Conservation (phyloP, 2,797 vertebrate species). For the Acridotheres tristis region DNA sequence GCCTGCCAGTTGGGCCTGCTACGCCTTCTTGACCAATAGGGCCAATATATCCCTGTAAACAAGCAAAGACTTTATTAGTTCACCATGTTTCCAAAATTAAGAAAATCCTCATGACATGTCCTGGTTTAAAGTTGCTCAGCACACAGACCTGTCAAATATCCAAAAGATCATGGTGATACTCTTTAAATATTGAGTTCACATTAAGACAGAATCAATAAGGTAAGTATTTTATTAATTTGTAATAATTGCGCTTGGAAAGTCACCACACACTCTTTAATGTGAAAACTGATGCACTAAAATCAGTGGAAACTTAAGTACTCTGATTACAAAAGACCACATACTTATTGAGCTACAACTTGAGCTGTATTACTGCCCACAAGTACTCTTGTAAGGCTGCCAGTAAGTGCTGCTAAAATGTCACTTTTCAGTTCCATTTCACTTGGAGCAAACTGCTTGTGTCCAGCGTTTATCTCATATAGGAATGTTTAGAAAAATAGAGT, state of each 20-base stretch:
- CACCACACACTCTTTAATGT: neutral
- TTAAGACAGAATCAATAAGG: neutral
- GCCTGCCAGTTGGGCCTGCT: slow-evolving; percentile 87
- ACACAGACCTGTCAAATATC: neutral
- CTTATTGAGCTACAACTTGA: neutral
- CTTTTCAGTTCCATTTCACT: neutral
- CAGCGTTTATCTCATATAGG: neutral
- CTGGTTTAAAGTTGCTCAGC: neutral
- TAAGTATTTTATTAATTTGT: neutral
- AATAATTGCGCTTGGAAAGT: neutral
- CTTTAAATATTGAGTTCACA: neutral
- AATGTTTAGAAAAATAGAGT: neutral
- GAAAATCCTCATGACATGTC: neutral
- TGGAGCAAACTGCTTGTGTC: neutral
- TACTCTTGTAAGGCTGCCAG: neutral
- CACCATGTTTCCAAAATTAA: neutral
- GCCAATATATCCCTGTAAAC: slow-evolving; percentile 88
- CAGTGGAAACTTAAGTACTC: neutral
- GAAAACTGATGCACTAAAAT: neutral
- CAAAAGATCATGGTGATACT: neutral
- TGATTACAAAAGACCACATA: neutral
- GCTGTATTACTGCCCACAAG: neutral
- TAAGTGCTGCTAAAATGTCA: neutral
- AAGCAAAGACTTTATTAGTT: slow-evolving; percentile 33
- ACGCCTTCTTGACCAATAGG: slow-evolving; percentile 87